Conservation (phyloP, 2,888 invertebrate genomes). For the Leptinotarsa peninsularis region DNA sequence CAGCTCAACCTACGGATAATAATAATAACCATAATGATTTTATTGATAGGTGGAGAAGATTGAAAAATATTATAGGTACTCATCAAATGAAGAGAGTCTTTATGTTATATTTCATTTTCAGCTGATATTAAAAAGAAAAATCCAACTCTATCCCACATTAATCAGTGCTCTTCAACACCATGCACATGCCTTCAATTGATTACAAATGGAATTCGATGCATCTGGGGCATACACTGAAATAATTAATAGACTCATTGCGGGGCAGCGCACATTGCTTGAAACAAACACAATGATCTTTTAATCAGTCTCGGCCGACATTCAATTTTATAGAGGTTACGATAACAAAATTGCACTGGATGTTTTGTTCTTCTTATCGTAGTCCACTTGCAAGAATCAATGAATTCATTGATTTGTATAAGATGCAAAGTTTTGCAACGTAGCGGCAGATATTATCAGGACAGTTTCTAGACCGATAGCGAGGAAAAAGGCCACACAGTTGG, state of each 20-base stretch:
- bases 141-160: not conserved
- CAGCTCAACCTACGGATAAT: too few relatives aligned
- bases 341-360: conserved; percentile 4
- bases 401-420: conserved; percentile 3
- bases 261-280: conserved; percentile 11
- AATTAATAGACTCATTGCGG: conserved; percentile 18
- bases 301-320: conserved; percentile 11
- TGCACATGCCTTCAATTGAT: conserved; percentile 5
- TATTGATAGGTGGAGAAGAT: too few relatives aligned
- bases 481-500: too few relatives aligned
- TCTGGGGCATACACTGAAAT: conserved; percentile 21
- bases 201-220: conserved; percentile 20
- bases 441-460: not conserved
- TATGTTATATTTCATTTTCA: too few relatives aligned
- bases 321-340: conserved; percentile 16
- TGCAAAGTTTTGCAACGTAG: not conserved
- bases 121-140: too few relatives aligned
- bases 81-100: too few relatives aligned
- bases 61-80: too few relatives aligned
- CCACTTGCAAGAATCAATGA: conserved; percentile 15
- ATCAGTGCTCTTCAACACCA: not conserved
- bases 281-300: conserved; percentile 24
- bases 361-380: conserved; percentile 14
- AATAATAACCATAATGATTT: too few relatives aligned
- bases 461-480: too few relatives aligned